phyloP scores from a whole-genome alignment of 1,140 invertebrate species.

The Callitettix versicolor region DNA sequence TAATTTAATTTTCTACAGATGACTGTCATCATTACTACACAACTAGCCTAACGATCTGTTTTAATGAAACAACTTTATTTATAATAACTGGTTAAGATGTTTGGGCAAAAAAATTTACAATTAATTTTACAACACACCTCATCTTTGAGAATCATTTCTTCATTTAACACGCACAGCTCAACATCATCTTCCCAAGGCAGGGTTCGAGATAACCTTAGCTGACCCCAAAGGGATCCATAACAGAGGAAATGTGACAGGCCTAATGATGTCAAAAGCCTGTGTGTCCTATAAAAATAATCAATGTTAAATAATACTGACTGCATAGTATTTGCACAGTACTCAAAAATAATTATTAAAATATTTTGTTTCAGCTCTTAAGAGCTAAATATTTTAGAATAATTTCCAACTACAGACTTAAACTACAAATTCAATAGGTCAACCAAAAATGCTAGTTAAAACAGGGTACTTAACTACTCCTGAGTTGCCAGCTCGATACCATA shows the following conservation, averaged over 20 bases:
- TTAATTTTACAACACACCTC: no score
- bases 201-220: slow-evolving; percentile 33
- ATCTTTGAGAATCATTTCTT: slow-evolving; percentile 33
- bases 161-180: slow-evolving; percentile 38
- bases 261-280: slow-evolving; percentile 28
- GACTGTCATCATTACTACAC: no score
- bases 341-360: background rate
- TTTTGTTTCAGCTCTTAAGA: background rate
- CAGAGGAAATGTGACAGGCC: slow-evolving; percentile 38
- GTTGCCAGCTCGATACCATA: no score
- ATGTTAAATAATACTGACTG: background rate
- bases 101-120: no score
- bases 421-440: background rate
- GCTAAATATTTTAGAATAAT: background rate
- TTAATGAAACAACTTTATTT: no score
- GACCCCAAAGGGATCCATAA: slow-evolving; percentile 44
- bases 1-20: no score
- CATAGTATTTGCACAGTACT: background rate
- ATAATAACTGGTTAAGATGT: no score
- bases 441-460: background rate
- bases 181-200: slow-evolving; percentile 39
- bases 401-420: background rate
- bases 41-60: no score
- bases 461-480: no score
- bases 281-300: slow-evolving; percentile 20